A percentile compares a stretch with the other conserved stretches of the same genome.
Conservation (phyloP, 2,797 vertebrate species). For the Remorina albescens region DNA sequence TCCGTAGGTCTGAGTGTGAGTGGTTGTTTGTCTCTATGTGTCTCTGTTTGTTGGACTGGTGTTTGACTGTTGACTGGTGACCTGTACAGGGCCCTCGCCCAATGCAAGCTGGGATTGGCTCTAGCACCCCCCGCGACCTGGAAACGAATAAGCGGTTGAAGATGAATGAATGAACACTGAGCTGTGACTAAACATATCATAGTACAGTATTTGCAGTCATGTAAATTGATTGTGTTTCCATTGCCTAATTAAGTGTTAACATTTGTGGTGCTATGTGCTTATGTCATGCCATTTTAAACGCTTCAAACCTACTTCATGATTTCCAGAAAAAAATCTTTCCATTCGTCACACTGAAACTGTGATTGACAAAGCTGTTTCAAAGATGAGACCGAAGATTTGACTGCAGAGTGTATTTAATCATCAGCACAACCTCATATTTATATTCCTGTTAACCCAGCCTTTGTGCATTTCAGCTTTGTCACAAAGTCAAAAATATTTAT, state of each 20-base stretch:
- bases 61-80: too few relatives aligned
- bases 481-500: neutral
- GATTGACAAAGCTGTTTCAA: neutral
- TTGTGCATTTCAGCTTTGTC: neutral
- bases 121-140: too few relatives aligned
- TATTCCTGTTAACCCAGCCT: neutral
- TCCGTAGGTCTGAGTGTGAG: too few relatives aligned
- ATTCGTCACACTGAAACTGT: neutral
- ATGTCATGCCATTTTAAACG: neutral
- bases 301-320: neutral
- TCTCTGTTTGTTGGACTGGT: too few relatives aligned
- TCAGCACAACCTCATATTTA: neutral
- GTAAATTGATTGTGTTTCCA: neutral
- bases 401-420: conserved; percentile 3
- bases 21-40: too few relatives aligned
- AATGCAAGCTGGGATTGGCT: too few relatives aligned
- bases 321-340: neutral
- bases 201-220: neutral
- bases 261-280: neutral
- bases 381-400: neutral
- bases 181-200: neutral
- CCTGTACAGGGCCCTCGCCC: too few relatives aligned
- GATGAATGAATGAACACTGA: too few relatives aligned
- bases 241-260: neutral
- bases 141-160: too few relatives aligned